These are phyloP conservation scores for Mirza zaza DNA, from an alignment of 2,113 vertebrate species.

Conservation along the genomic window DNA sequence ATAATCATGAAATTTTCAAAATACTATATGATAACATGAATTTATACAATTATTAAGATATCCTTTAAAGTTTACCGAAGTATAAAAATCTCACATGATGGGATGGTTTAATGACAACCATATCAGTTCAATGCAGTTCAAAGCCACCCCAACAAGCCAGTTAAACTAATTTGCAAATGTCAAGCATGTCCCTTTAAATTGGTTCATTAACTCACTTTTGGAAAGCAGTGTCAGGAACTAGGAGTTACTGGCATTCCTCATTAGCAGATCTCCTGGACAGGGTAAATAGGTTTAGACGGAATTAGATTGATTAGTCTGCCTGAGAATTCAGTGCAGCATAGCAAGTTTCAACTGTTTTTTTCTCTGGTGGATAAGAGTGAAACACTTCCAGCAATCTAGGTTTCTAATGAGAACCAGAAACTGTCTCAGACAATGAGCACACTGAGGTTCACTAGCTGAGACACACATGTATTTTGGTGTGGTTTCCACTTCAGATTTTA, in stretches of 20 bases:
- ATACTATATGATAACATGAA: background rate
- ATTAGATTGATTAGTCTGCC: conserved; percentile 73
- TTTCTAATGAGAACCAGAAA: conserved; percentile 32
- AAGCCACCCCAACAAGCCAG: conserved; percentile 63
- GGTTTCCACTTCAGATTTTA: background rate
- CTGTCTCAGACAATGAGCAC: background rate
- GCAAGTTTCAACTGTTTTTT: conserved; percentile 47
- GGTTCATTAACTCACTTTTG: conserved; percentile 76
- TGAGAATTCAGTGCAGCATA: conserved; percentile 59
- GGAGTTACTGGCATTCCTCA: conserved; percentile 70
- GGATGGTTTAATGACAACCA: conserved; percentile 42
- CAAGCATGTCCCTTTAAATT: conserved; percentile 75
- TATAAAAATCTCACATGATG: conserved; percentile 30
- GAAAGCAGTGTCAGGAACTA: conserved; percentile 70
- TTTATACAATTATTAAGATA: conserved; percentile 54
- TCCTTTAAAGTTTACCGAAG: conserved; percentile 47
- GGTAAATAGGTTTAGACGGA: conserved; percentile 74
- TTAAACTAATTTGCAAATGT: conserved; percentile 76
- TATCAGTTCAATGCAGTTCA: conserved; percentile 15
- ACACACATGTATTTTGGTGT: background rate
- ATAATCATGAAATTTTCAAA: background rate
- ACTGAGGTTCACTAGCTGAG: background rate
- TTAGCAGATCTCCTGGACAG: conserved; percentile 71
- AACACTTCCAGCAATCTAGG: conserved; percentile 44
- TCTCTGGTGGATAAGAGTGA: background rate